Conservation (phyloP, 2,113 vertebrate genomes). For the Damaliscus lunatus region DNA sequence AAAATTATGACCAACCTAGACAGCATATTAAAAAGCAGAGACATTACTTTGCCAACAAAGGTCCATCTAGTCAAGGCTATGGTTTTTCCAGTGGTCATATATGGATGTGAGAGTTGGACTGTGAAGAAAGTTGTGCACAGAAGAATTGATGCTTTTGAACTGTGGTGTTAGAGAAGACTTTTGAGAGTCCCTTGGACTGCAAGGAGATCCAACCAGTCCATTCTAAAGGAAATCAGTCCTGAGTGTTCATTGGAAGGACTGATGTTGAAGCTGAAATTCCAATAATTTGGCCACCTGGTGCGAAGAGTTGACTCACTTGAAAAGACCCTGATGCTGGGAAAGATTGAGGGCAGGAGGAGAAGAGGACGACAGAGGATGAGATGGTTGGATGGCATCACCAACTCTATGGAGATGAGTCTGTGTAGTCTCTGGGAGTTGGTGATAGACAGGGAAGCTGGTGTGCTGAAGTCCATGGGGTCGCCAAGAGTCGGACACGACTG, state of each 20-base stretch:
- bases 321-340: not conserved
- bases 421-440: not conserved
- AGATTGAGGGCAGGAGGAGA: not conserved
- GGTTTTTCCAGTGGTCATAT: not conserved
- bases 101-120: not conserved
- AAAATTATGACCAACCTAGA: not conserved
- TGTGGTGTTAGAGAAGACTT: not conserved
- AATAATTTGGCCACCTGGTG: not conserved
- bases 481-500: accelerated
- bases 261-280: not conserved
- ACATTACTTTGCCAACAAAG: not conserved
- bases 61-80: not conserved
- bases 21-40: not conserved
- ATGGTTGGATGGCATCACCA: not conserved
- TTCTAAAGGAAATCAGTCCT: not conserved
- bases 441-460: not conserved
- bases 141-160: not conserved
- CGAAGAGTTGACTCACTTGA: not conserved
- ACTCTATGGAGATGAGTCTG: not conserved
- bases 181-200: not conserved
- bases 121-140: not conserved
- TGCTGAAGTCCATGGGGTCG: not conserved
- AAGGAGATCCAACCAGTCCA: not conserved
- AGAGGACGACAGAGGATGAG: not conserved
- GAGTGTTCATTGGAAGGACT: not conserved